Evolutionary conservation across 2,888 invertebrate species (phyloP).

Genomic region (Caenorhabditis becei): DNA sequence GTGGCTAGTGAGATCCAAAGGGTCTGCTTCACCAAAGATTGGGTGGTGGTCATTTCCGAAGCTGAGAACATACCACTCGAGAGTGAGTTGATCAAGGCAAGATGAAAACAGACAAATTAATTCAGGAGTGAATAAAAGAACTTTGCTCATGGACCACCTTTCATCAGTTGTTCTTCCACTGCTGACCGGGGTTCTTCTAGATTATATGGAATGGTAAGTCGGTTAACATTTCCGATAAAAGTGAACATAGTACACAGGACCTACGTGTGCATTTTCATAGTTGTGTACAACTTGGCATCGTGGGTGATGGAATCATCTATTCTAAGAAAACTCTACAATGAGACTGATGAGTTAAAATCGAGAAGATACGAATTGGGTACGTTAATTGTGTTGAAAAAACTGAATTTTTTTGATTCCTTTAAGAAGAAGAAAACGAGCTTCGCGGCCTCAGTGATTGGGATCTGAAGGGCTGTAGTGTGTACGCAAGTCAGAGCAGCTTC

Average conservation of each 20-base stretch:
- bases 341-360: constrained; percentile 51
- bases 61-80: constrained; percentile 52
- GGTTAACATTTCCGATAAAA: neutral
- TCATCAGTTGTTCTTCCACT: constrained; percentile 71
- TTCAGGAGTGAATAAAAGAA: constrained; percentile 72
- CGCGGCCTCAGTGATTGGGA: neutral
- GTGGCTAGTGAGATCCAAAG: constrained; percentile 76
- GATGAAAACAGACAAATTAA: neutral
- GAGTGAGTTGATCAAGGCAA: constrained; percentile 51
- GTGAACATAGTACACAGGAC: neutral
- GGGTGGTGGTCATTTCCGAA: constrained; percentile 75
- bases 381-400: neutral
- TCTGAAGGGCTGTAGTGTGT: constrained; percentile 38
- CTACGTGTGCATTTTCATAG: constrained; percentile 51
- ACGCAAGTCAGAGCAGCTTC: constrained; percentile 69
- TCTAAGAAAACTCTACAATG: constrained; percentile 65
- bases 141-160: constrained; percentile 72
- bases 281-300: constrained; percentile 72
- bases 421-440: constrained; percentile 12
- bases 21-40: constrained; percentile 78
- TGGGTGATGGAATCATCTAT: constrained; percentile 74
- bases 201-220: constrained; percentile 31
- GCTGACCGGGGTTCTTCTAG: constrained; percentile 67
- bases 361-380: constrained; percentile 12
- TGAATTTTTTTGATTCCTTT: neutral